Evolutionary conservation across 1,140 invertebrate genomes (phyloP).

Genomic region (Drosophila burlai): DNA sequence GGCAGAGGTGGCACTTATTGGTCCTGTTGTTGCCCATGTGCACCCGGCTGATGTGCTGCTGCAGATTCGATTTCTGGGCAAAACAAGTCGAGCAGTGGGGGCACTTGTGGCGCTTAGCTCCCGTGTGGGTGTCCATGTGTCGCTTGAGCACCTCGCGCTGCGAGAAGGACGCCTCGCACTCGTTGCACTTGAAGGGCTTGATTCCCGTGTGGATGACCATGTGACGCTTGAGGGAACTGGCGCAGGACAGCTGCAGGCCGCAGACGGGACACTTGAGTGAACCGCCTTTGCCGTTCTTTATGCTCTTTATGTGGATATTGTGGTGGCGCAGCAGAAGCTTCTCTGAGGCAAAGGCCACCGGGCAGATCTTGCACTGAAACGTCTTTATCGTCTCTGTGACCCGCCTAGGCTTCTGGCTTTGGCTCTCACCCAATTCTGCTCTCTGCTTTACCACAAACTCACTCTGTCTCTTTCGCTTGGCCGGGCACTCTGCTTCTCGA

Average conservation of each 20-base stretch:
- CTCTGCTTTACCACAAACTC: slow-evolving; percentile 52
- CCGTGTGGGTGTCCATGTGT: slow-evolving; percentile 94
- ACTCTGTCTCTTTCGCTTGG: slow-evolving; percentile 28
- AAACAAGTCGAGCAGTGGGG: slow-evolving; percentile 91
- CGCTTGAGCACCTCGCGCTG: slow-evolving; percentile 92
- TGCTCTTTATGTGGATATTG: slow-evolving; percentile 87
- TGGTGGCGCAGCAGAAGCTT: slow-evolving; percentile 88
- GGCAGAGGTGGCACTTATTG: slow-evolving; percentile 89
- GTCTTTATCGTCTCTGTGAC: slow-evolving; percentile 85
- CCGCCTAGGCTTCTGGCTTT: slow-evolving; percentile 30
- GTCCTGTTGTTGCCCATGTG: slow-evolving; percentile 87
- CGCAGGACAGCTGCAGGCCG: slow-evolving; percentile 92
- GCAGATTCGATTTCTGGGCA: slow-evolving; percentile 89
- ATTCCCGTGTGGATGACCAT: slow-evolving; percentile 92
- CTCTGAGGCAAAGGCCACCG: slow-evolving; percentile 86
- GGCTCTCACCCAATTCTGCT: not conserved
- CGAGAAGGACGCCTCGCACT: slow-evolving; percentile 90
- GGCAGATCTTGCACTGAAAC: slow-evolving; percentile 87
- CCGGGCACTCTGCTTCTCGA: not conserved
- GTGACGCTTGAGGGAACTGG: slow-evolving; percentile 91
- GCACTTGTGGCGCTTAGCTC: slow-evolving; percentile 93
- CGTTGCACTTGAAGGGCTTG: slow-evolving; percentile 91
- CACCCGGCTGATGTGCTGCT: slow-evolving; percentile 88
- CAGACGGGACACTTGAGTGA: slow-evolving; percentile 88
- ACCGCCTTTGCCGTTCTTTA: slow-evolving; percentile 85